Base-by-base conservation (phyloP, 2,888 invertebrate genomes). In the Tenthredo distinguenda region DNA sequence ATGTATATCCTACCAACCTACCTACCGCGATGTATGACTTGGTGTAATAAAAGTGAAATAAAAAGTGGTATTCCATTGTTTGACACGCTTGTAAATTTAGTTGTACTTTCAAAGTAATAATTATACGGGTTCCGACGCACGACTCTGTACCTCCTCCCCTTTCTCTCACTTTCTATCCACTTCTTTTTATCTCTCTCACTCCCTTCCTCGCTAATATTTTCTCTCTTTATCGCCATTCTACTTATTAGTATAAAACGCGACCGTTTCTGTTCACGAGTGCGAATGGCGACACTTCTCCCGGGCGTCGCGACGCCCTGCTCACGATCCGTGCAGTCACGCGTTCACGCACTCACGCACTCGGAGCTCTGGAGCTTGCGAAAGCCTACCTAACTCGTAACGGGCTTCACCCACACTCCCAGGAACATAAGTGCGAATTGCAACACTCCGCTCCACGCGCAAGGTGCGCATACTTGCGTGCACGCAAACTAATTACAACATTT, bases 371-470 rank as follows among this genome's bases (percentile, higher is more conserved):
- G 84, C 31, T 71, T 83, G 72, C 79, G 87, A 88, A 88, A 88
- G 76, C 62, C 86, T 76, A 65, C 86, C 72, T 43, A 74, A 43
- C 72, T 74, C 40, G 72, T 74, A 74, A 74, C 72, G 21, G 72
- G 72, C 72, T 74, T 2, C 55, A 55, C 50, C 31, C 55, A 77
- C 77, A 55, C 72, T 68, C 21, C 72, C 43, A 21, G 40, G 4
- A 77, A 50, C 95, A 95, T 95, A 95, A 95, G 95, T 95, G 95
- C 95, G 95, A 95, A 95, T 95, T 95, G 95, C 95, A 95, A 95
- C 95, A 95, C 95, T 95, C 95, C 95, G 88, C 72, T 86, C 87
- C 86, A 86, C 87, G 88, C 85, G 86, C 40, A 85, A 91, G 90
- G 91, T 90, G 88, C 88, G 68, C 83, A 68, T 62, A 89, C 91